A percentile compares a stretch with the other conserved stretches of the same genome.
Conservation (phyloP, 2,888 invertebrate genomes). For the Drosophila multiciliata region DNA sequence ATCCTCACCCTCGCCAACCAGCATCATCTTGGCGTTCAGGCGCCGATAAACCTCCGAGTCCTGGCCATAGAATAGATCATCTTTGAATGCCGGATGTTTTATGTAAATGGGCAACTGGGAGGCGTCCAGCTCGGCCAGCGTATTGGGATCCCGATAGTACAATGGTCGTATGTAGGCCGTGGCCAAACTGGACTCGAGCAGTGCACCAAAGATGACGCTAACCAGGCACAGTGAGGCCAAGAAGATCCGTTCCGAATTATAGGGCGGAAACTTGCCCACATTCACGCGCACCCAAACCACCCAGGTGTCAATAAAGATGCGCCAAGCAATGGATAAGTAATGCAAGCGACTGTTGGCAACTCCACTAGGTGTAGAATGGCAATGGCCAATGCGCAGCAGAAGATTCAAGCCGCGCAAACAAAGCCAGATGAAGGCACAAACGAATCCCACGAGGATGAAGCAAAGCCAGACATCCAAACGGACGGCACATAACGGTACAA, state of each 20-base stretch:
- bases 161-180: conserved; percentile 84
- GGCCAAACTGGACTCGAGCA: conserved; percentile 85
- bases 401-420: conserved; percentile 71
- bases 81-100: conserved; percentile 83
- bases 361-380: too few species aligned
- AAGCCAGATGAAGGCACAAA: conserved; percentile 78
- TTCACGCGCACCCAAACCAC: conserved; percentile 83
- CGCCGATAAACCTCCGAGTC: conserved; percentile 78
- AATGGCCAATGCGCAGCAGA: conserved; percentile 37
- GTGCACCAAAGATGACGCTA: conserved; percentile 84
- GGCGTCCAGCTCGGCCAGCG: conserved; percentile 82
- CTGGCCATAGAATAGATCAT: conserved; percentile 83
- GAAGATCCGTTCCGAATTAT: conserved; percentile 83
- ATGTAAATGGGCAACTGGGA: conserved; percentile 81
- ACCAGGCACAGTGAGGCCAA: conserved; percentile 83
- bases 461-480: conserved; percentile 82
- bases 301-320: conserved; percentile 82
- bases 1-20: conserved; percentile 72
- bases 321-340: conserved; percentile 48
- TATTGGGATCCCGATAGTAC: conserved; percentile 84
- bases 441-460: conserved; percentile 75
- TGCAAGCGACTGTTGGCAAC: not conserved
- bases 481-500: conserved; percentile 83
- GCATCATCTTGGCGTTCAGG: conserved; percentile 76
- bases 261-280: conserved; percentile 81